phyloP scores from a whole-genome alignment of 92 coral and sea anemone genomes.

The Palythoa grandis region DNA sequence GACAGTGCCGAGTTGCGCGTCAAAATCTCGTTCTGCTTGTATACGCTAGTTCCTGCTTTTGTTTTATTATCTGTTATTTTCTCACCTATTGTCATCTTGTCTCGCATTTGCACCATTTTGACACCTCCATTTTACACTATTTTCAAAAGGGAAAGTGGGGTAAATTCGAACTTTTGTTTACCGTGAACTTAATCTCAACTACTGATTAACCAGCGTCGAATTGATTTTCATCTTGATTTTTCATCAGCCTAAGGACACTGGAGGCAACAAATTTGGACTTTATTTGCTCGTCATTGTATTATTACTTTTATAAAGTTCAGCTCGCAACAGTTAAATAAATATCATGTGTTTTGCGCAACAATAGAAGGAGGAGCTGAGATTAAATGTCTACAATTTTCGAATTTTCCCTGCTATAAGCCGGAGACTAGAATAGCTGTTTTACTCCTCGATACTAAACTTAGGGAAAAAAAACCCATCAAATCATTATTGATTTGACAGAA shows the following conservation, averaged over 20 bases:
- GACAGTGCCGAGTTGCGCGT: slow-evolving; percentile 57
- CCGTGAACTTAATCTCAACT: slow-evolving; percentile 47
- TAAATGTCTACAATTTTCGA: slow-evolving; percentile 50
- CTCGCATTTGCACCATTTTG: slow-evolving; percentile 88
- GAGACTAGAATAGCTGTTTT: slow-evolving; percentile 37
- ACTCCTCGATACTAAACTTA: slow-evolving; percentile 11
- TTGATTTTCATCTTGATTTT: slow-evolving; percentile 47
- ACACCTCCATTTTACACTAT: slow-evolving; percentile 88
- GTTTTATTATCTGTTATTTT: slow-evolving; percentile 80
- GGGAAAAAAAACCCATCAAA: neutral
- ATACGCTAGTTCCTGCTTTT: slow-evolving; percentile 60
- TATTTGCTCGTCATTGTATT: slow-evolving; percentile 27
- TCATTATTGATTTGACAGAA: slow-evolving; percentile 15
- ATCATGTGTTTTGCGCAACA: slow-evolving; percentile 39
- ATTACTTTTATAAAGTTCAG: slow-evolving; percentile 17
- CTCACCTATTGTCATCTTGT: slow-evolving; percentile 80
- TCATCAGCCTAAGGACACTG: neutral
- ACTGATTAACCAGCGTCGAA: slow-evolving; percentile 45
- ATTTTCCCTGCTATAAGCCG: slow-evolving; percentile 33
- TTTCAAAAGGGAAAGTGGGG: slow-evolving; percentile 78
- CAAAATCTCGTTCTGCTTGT: slow-evolving; percentile 65
- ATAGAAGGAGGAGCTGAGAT: slow-evolving; percentile 71
- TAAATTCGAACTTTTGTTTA: slow-evolving; percentile 85
- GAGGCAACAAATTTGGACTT: slow-evolving; percentile 23
- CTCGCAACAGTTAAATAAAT: slow-evolving; percentile 44